phyloP scores from a whole-genome alignment of 2,888 invertebrate genomes.

The Thecophora atra region DNA sequence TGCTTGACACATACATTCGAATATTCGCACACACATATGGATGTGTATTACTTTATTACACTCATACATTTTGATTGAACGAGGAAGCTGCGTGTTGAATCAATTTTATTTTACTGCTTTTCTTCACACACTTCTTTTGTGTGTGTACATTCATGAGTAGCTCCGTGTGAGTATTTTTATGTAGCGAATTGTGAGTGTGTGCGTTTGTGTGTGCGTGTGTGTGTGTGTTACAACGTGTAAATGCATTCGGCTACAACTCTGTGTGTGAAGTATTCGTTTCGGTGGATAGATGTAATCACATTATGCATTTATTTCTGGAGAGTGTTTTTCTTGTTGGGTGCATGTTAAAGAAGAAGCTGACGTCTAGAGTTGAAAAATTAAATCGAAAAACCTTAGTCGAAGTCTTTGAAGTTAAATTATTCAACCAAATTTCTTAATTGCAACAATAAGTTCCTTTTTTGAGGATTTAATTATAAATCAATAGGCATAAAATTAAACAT shows the following conservation, averaged over 20 bases:
- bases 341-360: neutral
- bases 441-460: no score
- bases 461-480: no score
- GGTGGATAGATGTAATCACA: constrained; percentile 35
- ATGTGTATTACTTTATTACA: neutral
- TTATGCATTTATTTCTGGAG: constrained; percentile 35
- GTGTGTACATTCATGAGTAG: neutral
- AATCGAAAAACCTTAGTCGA: neutral
- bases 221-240: constrained; percentile 14
- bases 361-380: neutral
- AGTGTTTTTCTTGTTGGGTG: constrained; percentile 30
- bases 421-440: no score
- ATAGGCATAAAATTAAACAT: no score
- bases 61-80: neutral
- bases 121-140: neutral
- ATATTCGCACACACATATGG: constrained; percentile 10
- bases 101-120: constrained; percentile 1
- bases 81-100: neutral
- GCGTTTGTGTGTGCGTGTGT: constrained; percentile 24
- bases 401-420: no score
- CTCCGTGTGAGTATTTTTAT: no score
- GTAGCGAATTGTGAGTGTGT: no score
- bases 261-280: constrained; percentile 20
- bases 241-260: constrained; percentile 4
- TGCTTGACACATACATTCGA: constrained; percentile 4